Base-by-base conservation (phyloP, 2,888 invertebrate genomes). In the Trichogramma evanescens region DNA sequence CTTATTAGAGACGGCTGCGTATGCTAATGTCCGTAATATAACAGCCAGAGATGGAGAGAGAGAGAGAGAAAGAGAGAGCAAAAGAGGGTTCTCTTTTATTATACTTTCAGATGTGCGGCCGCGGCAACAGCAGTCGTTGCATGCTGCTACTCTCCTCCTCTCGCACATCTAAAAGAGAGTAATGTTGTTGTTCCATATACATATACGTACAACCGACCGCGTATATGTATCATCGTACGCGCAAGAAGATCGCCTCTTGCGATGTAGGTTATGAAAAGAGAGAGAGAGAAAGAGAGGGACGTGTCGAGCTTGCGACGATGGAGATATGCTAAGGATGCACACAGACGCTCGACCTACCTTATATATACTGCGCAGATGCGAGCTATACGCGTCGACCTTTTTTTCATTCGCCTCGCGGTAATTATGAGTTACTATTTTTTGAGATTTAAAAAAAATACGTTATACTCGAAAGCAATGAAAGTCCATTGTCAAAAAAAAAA, bases 1-100 rank as follows among this genome's bases (percentile, higher is more conserved):
- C 72, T 73, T 71, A 72, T 72, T 72, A 71, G 67, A 54, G 10
- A 70, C 68, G 69, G 67, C 71, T 70, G 71, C 66, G 61, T 68
- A 70, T 69, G 69, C 68, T 69, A 70, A 72, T 72, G 59, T 64
- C 64, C 13, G 13, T 13, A 13, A 13, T 13, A 63, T 62, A 66
- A 67, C 68, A 66, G 67, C 64, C 61, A 13, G 13, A 13, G 13
- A 13, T 13, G 13, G 13, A 13, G 13, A 13, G 13, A 13, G 13
- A 13, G 13, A 13, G 13, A 13, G 13, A 13, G 13, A 13, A 39
- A 38, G 44, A 42, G 53, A 13, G 10, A 49, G 49, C 51, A 13
- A 10, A 9, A 8, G 51, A 8, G 6, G 7, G 49, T 38, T 49
- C 49, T 13, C 5, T n/a, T 13, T 54, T 48, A 71, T 72, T 72